phyloP scores from a whole-genome alignment of 1,140 invertebrate species.

The Proales similis region DNA sequence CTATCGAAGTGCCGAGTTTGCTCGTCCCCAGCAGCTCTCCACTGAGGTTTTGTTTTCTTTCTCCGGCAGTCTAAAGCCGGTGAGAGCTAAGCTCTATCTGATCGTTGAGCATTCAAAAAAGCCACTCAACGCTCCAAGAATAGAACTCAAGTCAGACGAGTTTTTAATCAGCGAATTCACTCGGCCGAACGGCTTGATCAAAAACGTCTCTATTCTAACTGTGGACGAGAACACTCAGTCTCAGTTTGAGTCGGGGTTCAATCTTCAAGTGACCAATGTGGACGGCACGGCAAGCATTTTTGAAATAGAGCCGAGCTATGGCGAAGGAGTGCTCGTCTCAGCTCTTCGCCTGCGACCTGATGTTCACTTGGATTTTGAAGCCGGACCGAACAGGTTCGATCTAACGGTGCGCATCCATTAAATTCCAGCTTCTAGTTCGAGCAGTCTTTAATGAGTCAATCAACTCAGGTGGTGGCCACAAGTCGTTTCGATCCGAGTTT shows the following conservation, averaged over 20 bases:
- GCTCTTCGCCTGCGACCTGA: background rate
- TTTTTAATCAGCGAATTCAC: slow-evolving; percentile 21
- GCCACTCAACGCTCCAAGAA: background rate
- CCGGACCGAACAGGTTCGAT: background rate
- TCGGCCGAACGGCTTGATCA: background rate
- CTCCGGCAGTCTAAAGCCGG: too few species aligned
- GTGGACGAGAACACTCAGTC: slow-evolving; percentile 6
- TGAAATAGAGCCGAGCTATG: slow-evolving; percentile 12
- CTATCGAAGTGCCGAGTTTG: background rate
- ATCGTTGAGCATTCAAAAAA: background rate
- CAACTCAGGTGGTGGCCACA: slow-evolving; percentile 15
- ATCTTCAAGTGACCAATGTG: slow-evolving; percentile 6
- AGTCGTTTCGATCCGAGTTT: background rate
- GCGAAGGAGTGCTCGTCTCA: background rate
- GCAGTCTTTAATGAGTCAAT: background rate
- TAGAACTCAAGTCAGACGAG: background rate
- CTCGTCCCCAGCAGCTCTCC: background rate
- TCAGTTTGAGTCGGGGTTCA: background rate
- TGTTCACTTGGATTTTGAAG: slow-evolving; percentile 11
- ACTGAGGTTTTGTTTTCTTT: too few species aligned
- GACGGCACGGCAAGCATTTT: background rate
- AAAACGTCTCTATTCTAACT: slow-evolving; percentile 4
- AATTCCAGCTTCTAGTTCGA: background rate
- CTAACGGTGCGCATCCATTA: background rate
- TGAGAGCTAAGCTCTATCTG: slow-evolving; percentile 7